Evolutionary conservation across 1,140 invertebrate species (phyloP).

Genomic region (Temnothorax curvispinosus): DNA sequence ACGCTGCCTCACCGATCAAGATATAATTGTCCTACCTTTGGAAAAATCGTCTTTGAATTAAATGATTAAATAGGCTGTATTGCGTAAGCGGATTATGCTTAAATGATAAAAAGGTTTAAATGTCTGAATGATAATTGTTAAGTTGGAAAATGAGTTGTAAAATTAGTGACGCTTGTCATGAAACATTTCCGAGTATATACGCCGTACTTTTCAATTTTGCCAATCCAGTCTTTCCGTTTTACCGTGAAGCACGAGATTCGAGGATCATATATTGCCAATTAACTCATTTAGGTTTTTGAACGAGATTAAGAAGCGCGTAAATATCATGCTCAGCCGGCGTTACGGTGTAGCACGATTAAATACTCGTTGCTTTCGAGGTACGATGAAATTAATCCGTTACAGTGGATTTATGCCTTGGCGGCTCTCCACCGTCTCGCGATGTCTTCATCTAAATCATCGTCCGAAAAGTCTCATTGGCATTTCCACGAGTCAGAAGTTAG

Average conservation of each 20-base stretch:
- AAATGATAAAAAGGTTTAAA: background rate
- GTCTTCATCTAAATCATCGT: slow-evolving; percentile 79
- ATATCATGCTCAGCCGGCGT: slow-evolving; percentile 32
- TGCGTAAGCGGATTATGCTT: background rate
- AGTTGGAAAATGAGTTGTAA: background rate
- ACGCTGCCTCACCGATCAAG: slow-evolving; percentile 73
- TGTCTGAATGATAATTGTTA: background rate
- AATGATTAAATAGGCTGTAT: background rate
- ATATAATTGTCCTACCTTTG: slow-evolving; percentile 78
- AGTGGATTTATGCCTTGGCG: slow-evolving; percentile 80
- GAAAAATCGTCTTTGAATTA: background rate
- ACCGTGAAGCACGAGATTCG: background rate
- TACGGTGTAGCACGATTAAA: slow-evolving; percentile 73
- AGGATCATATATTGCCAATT: slow-evolving; percentile 7
- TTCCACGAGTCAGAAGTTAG: slow-evolving; percentile 58
- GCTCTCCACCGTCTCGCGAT: slow-evolving; percentile 68
- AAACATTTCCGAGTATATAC: background rate
- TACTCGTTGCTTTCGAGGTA: slow-evolving; percentile 77
- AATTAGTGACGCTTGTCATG: background rate
- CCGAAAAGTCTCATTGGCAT: slow-evolving; percentile 69
- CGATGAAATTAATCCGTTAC: slow-evolving; percentile 82
- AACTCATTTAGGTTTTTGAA: slow-evolving; percentile 38
- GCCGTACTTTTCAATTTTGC: background rate
- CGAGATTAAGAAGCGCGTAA: slow-evolving; percentile 39
- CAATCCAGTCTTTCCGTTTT: slow-evolving; percentile 6